Conservation (phyloP, 2,797 vertebrate genomes). For the Gambusia yucatana region DNA sequence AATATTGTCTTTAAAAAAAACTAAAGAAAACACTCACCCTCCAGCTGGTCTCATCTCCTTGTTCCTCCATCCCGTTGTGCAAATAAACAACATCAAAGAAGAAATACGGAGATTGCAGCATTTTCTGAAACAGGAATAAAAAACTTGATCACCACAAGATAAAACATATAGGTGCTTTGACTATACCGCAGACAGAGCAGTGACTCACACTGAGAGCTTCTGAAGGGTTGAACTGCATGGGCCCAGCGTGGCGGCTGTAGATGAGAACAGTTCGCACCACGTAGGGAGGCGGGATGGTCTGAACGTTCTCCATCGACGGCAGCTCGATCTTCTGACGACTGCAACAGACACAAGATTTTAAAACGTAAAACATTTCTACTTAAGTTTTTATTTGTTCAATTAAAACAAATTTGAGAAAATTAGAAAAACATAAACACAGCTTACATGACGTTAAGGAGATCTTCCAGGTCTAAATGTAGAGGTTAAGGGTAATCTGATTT, state of each 20-base stretch:
- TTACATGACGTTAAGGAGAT: conserved; percentile 95
- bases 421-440: conserved; percentile 48
- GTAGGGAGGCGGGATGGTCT: conserved; percentile 92
- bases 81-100: conserved; percentile 95
- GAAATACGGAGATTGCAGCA: conserved; percentile 95
- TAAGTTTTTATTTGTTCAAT: background rate
- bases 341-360: background rate
- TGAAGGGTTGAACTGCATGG: conserved; percentile 86
- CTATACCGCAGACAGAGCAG: background rate
- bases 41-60: conserved; percentile 89
- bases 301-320: conserved; percentile 89
- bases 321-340: conserved; percentile 94
- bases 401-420: background rate
- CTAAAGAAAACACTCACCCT: conserved; percentile 81
- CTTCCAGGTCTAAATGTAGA: conserved; percentile 87
- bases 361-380: background rate
- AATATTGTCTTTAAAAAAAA: background rate
- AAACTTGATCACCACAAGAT: background rate
- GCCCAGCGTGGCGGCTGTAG: conserved; percentile 87
- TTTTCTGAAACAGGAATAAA: conserved; percentile 83
- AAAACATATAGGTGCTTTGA: background rate
- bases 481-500: conserved; percentile 73
- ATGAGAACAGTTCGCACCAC: conserved; percentile 92
- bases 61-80: conserved; percentile 91
- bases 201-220: conserved; percentile 88